Base-by-base conservation (phyloP, 53 echinoderm and acorn worm species). In the Pentamera pediparva region DNA sequence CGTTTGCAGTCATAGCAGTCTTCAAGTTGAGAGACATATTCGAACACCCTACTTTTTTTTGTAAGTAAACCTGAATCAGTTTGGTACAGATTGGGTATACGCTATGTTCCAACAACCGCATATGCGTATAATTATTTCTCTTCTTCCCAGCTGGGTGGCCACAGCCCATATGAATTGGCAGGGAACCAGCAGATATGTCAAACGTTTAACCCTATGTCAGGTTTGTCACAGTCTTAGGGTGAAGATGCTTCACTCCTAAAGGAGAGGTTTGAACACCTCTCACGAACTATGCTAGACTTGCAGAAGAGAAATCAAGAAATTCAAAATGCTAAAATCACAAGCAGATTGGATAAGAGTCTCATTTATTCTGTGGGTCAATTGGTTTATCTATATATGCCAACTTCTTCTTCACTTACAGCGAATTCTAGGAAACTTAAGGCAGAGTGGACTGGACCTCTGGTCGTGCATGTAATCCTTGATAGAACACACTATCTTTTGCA, bases 71-170 rank as follows among this genome's bases (percentile, higher is more conserved):
- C 43, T 76, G 9, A 76, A 65, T 32, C 76, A 82, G 43, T 76
- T 82, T 76, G 83, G 67, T 2, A 76, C 65, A 10, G 76, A 82
- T 40, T 82, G 76, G 83, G 83, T 76, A n/a, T n/a, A 22, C 26
- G 82, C 35, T 82, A 41, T 29, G 36, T 82, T 1, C 60, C 75
- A 1, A 82, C 75, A 1, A 82, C 75, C 1, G 50, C 49, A 9
- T 82, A 82, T 64, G 82, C 82, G 15, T 80, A 80, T 30, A 80
- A 71, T 3, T 56, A 70, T 4, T 69, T 45, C 39, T 32, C 60
- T 32, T 77, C 78, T 15, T 49, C 78, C 3, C 35, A 77, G 6
- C 32, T 63, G 39, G 78, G 64, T 0, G 49, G 48, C 47, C 32
- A 77, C 51, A 47, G 50, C 21, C 64, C 78, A 27, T 77, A 65